Percentiles rank a stretch among this genome's conserved stretches.
phyloP scores from a whole-genome alignment of 2,888 invertebrate genomes.

The Scaptomyza caliginosa region DNA sequence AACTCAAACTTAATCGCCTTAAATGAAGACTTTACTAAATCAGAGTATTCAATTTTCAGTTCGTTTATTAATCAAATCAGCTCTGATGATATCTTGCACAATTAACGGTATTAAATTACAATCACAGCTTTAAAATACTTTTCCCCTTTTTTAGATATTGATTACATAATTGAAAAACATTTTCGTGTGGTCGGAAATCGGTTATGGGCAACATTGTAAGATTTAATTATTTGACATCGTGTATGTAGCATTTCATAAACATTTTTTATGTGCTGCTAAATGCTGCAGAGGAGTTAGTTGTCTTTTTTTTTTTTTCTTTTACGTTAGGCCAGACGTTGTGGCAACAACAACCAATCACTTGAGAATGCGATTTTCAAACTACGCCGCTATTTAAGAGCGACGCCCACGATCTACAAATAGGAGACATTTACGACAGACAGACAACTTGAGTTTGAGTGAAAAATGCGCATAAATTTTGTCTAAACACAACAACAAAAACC shows the following conservation, averaged over 20 bases:
- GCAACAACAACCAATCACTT: constrained; percentile 44
- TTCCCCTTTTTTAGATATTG: constrained; percentile 19
- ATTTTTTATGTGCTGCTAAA: constrained; percentile 77
- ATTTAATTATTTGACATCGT: constrained; percentile 45
- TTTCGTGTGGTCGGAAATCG: constrained; percentile 36
- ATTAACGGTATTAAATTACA: constrained; percentile 17
- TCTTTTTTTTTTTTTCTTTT: too few relatives aligned
- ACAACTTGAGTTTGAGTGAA: constrained; percentile 20
- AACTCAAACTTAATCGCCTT: background rate
- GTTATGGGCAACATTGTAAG: constrained; percentile 12
- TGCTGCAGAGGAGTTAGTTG: constrained; percentile 75
- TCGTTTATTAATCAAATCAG: constrained; percentile 2
- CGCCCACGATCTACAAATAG: constrained; percentile 57
- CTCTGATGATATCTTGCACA: constrained; percentile 16
- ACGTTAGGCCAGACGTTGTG: constrained; percentile 54
- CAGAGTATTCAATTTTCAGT: background rate
- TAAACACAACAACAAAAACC: constrained; percentile 2
- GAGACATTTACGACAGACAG: constrained; percentile 9
- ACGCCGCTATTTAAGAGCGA: constrained; percentile 40
- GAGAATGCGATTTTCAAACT: constrained; percentile 62
- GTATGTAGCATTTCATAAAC: constrained; percentile 18
- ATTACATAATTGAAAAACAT: constrained; percentile 43
- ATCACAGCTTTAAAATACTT: constrained; percentile 11
- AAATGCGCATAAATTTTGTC: constrained; percentile 52
- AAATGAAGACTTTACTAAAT: background rate